Evolutionary conservation across 2,888 invertebrate species (phyloP).

Genomic region (Drosophila peninsularis): DNA sequence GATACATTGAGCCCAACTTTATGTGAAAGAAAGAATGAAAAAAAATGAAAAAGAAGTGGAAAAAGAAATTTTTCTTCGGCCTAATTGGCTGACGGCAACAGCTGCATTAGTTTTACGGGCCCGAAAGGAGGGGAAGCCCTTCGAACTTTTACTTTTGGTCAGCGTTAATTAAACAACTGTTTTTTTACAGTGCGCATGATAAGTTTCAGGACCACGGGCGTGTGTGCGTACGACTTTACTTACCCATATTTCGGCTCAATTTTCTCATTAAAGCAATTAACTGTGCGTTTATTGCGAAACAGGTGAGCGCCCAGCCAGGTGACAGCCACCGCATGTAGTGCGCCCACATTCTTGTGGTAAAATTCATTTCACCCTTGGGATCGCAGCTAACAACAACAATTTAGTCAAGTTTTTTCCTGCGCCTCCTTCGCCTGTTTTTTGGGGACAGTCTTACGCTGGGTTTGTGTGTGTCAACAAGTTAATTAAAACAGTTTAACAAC

Average conservation of each 20-base stretch:
- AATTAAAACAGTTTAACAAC: constrained; percentile 75
- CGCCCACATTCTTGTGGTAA: constrained; percentile 30
- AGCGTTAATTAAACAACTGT: constrained; percentile 57
- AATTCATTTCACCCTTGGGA: constrained; percentile 70
- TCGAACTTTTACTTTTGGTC: background rate
- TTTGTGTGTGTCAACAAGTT: constrained; percentile 75
- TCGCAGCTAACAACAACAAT: constrained; percentile 14
- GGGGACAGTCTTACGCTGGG: constrained; percentile 47
- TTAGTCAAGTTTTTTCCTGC: constrained; percentile 32
- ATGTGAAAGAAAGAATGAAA: background rate
- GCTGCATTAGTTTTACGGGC: constrained; percentile 23
- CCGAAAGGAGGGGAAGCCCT: background rate
- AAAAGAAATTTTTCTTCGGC: constrained; percentile 12
- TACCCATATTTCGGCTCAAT: constrained; percentile 56
- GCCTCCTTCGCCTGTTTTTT: constrained; percentile 17
- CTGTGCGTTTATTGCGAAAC: constrained; percentile 56
- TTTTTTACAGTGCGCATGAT: constrained; percentile 39
- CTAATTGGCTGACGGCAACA: constrained; percentile 40
- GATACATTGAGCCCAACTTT: constrained; percentile 12
- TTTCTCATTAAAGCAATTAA: constrained; percentile 71
- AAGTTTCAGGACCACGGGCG: constrained; percentile 8
- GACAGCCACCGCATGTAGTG: constrained; percentile 40
- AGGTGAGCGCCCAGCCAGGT: constrained; percentile 40
- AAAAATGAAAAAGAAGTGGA: background rate
- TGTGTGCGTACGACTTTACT: constrained; percentile 11